Percentiles rank a stretch among this genome's conserved stretches.
phyloP scores from a whole-genome alignment of 2,113 vertebrate genomes.

The Probosciger aterrimus region DNA sequence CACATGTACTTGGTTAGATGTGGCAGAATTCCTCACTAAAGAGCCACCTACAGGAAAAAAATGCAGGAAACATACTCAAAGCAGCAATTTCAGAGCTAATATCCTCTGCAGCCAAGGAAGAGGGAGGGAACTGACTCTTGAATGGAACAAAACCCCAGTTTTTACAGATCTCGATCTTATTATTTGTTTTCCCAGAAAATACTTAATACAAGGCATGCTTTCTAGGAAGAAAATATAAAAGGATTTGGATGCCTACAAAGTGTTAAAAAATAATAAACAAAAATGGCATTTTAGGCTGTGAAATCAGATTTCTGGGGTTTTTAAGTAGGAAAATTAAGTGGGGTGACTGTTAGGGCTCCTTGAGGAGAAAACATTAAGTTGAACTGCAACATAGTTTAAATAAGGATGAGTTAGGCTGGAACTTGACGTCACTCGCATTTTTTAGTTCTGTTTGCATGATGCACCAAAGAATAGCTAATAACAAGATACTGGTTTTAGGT shows the following conservation, averaged over 20 bases:
- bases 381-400: neutral
- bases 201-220: neutral
- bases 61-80: neutral
- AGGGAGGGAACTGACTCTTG: neutral
- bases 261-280: neutral
- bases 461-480: neutral
- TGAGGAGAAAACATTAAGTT: neutral
- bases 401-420: neutral
- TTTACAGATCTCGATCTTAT: neutral
- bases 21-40: neutral
- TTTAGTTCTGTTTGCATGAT: neutral
- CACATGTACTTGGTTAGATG: neutral
- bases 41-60: constrained; percentile 40
- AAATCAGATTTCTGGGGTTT: neutral
- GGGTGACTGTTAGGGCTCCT: neutral
- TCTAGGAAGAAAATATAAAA: neutral
- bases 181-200: neutral
- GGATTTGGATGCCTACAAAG: neutral
- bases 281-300: neutral
- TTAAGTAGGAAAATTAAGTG: neutral
- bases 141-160: neutral
- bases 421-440: neutral
- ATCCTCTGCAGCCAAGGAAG: neutral
- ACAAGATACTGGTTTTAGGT: constrained; percentile 14
- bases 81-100: neutral